phyloP scores from a whole-genome alignment of 2,888 invertebrate genomes.

The Himalopsyche japonica region DNA sequence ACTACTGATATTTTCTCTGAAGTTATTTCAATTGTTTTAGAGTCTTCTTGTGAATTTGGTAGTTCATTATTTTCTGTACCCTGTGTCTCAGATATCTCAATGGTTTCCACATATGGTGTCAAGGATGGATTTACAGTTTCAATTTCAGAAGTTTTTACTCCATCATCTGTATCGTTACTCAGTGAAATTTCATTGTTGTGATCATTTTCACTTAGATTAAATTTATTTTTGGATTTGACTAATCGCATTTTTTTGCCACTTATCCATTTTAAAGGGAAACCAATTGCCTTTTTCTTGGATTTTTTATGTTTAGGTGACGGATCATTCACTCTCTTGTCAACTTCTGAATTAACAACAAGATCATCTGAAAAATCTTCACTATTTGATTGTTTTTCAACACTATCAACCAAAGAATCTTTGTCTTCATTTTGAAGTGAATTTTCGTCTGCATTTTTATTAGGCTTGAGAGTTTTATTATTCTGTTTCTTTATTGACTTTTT shows the following conservation, averaged over 20 bases:
- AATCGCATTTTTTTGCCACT: slow-evolving; percentile 25
- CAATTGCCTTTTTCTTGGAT: slow-evolving; percentile 3
- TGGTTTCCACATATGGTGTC: neutral
- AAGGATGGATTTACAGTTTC: neutral
- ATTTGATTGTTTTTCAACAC: neutral
- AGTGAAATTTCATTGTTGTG: neutral
- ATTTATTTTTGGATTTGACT: neutral
- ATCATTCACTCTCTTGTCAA: slow-evolving; percentile 9
- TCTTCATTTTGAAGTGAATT: neutral
- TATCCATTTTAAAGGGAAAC: slow-evolving; percentile 34
- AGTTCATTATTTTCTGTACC: neutral
- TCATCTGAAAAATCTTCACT: neutral
- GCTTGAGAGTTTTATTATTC: neutral
- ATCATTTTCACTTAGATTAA: neutral
- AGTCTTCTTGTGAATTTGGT: neutral
- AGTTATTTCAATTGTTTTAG: neutral
- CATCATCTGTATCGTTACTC: neutral
- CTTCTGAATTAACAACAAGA: neutral
- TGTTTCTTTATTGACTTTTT: neutral
- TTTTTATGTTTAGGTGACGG: slow-evolving; percentile 4
- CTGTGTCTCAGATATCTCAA: neutral
- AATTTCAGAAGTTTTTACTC: neutral
- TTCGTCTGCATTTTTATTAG: neutral
- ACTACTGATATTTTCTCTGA: neutral
- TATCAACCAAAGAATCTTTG: neutral